A percentile compares a stretch with the other conserved stretches of the same genome.
These are phyloP conservation scores for Cyclina sinensis DNA, from an alignment of 1,140 invertebrate species.

Conservation along the genomic window DNA sequence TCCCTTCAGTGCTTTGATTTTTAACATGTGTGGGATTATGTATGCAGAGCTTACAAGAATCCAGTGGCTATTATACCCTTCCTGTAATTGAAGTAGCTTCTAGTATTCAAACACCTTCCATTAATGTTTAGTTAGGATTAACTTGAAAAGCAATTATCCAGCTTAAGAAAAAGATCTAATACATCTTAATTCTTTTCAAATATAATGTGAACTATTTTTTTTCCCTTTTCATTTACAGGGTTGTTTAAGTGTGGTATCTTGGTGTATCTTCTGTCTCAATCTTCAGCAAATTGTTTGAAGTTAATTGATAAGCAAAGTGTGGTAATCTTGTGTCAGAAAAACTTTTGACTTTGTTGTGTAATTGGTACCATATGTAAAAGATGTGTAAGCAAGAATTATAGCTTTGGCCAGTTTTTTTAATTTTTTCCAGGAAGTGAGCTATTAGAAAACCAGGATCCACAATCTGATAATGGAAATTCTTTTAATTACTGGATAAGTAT, in stretches of 20 bases:
- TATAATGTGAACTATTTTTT: not conserved
- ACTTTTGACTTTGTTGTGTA: not conserved
- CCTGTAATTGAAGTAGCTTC: too few relatives aligned
- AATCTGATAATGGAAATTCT: not conserved
- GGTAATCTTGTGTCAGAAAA: not conserved
- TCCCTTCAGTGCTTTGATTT: too few relatives aligned
- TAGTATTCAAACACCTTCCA: too few relatives aligned
- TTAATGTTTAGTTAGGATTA: too few relatives aligned
- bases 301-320: not conserved
- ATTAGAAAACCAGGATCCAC: not conserved
- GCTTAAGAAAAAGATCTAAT: too few relatives aligned
- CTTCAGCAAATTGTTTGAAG: not conserved
- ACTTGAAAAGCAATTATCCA: too few relatives aligned
- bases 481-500: not conserved
- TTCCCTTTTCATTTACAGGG: not conserved
- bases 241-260: not conserved
- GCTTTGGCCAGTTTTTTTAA: too few relatives aligned
- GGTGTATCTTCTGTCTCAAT: not conserved
- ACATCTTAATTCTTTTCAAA: too few relatives aligned
- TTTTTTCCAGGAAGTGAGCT: constrained; percentile 14
- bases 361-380: constrained; percentile 28
- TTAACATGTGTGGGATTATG: too few relatives aligned
- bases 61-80: too few relatives aligned
- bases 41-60: too few relatives aligned
- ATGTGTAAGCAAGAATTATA: not conserved